Evolutionary conservation across 2,888 invertebrate species (phyloP).

Genomic region (Dinocampus coccinellae): DNA sequence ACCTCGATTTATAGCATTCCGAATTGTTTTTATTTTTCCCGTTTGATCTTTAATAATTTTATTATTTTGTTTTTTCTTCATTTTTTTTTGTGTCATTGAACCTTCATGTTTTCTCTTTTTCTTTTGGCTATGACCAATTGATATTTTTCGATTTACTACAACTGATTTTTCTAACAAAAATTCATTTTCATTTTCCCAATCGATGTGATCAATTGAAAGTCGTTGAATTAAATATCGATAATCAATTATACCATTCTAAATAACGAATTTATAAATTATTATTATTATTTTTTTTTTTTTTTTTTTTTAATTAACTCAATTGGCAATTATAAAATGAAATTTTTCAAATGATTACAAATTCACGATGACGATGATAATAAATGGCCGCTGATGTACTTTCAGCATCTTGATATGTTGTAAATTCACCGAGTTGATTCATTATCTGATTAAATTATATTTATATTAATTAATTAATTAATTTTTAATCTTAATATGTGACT

Average conservation of each 20-base stretch:
- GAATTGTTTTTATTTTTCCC: neutral
- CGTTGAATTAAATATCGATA: neutral
- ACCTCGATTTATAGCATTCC: neutral
- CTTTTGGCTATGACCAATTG: neutral
- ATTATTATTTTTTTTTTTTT: neutral
- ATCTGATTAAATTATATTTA: neutral
- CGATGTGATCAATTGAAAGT: neutral
- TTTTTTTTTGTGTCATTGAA: neutral
- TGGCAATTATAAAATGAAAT: neutral
- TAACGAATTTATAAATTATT: too few relatives aligned
- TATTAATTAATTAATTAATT: too few relatives aligned
- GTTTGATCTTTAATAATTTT: too few relatives aligned
- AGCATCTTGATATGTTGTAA: neutral
- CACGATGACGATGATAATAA: neutral
- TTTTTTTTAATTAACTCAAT: neutral
- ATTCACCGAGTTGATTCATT: neutral
- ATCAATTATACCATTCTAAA: neutral
- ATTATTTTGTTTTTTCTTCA: neutral
- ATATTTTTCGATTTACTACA: neutral
- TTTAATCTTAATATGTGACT: too few relatives aligned
- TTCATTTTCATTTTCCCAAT: neutral
- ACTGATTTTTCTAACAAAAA: neutral
- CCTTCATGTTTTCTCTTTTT: neutral
- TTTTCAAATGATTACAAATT: neutral
- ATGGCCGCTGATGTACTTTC: neutral